Base-by-base conservation (phyloP, 2,113 vertebrate species). In the Hystrix cristata region DNA sequence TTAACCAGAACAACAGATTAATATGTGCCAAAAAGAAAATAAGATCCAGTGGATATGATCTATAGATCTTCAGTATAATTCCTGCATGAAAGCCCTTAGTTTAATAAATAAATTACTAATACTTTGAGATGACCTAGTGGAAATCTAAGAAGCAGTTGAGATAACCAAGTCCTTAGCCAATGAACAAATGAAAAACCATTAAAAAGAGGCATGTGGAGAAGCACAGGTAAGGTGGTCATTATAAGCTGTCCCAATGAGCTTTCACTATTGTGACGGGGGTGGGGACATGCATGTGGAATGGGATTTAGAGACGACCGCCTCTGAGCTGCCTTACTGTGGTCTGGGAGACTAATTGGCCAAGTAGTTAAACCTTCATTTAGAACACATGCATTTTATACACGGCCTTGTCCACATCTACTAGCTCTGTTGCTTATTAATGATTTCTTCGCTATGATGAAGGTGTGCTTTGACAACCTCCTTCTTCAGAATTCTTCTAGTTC, bases 141-240 rank as follows among this genome's bases (percentile, higher is more conserved):
- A 82, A 78, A 89, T 86, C 67, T 87, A 78, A 87, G 57, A 91
- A 53, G 38, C 64, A 94, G 88, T 72, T 72, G 64, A 95, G 67
- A 87, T 6, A 69, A 95, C 19, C 48, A 95, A 82, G 60, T 74
- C n/a, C 72, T 94, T 19, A 90, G n/a, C 83, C 74, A 97, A 38
- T 87, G 86, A 94, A 72, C 7, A 94, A 86, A 62, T 53, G 25
- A 78, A 82, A 93, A 95, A 34, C 9, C 12, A 80, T 62, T 81
- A 94, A 87, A 84, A 10, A 88, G 38, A 95, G 57, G 74, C 9
- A 62, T 34, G 18, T 1, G 57, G 38, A 85, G 18, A 86, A 59
- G 57, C 5, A 18, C 1, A 59, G 3, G 19, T 65, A 64, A 88
- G 38, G 71, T 34, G 34, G 71, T 55, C 72, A 57, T 29, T 31